A percentile compares a stretch with the other conserved stretches of the same genome.
These are phyloP conservation scores for Euleptes europaea DNA, from an alignment of 2,113 vertebrate genomes.

Conservation along the genomic window DNA sequence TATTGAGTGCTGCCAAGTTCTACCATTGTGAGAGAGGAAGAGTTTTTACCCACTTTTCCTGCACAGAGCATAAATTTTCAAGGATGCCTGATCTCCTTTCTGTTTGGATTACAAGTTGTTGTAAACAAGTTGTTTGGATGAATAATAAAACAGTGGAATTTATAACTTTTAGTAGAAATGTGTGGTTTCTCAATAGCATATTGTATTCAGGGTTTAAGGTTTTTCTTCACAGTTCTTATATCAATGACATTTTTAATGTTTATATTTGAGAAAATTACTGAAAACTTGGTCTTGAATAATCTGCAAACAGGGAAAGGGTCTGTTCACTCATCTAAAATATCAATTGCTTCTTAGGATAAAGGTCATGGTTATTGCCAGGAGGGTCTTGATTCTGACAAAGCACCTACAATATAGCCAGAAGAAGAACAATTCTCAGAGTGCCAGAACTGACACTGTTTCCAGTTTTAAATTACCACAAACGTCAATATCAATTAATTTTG, in stretches of 20 bases:
- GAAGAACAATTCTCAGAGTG: background rate
- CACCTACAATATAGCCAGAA: background rate
- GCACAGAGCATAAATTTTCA: too few species aligned
- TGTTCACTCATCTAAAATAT: slow-evolving; percentile 58
- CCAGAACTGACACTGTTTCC: slow-evolving; percentile 18
- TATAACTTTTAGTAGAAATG: background rate
- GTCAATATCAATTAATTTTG: slow-evolving; percentile 33
- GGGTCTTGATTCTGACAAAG: background rate
- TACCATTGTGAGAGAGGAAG: too few species aligned
- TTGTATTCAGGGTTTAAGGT: background rate
- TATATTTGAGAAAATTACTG: slow-evolving; percentile 43
- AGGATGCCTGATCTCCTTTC: too few species aligned
- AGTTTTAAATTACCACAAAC: slow-evolving; percentile 16
- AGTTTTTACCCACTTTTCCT: too few species aligned
- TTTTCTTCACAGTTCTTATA: background rate
- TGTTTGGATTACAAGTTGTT: background rate
- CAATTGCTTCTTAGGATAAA: slow-evolving; percentile 57
- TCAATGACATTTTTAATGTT: slow-evolving; percentile 50
- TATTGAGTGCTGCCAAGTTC: too few species aligned
- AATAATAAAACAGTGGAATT: background rate
- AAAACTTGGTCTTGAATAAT: slow-evolving; percentile 48
- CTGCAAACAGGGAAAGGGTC: slow-evolving; percentile 44
- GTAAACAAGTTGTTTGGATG: background rate
- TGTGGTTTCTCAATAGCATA: background rate
- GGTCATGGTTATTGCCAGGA: slow-evolving; percentile 16